phyloP scores from a whole-genome alignment of 2,797 vertebrate genomes.

The Crenichthys baileyi region DNA sequence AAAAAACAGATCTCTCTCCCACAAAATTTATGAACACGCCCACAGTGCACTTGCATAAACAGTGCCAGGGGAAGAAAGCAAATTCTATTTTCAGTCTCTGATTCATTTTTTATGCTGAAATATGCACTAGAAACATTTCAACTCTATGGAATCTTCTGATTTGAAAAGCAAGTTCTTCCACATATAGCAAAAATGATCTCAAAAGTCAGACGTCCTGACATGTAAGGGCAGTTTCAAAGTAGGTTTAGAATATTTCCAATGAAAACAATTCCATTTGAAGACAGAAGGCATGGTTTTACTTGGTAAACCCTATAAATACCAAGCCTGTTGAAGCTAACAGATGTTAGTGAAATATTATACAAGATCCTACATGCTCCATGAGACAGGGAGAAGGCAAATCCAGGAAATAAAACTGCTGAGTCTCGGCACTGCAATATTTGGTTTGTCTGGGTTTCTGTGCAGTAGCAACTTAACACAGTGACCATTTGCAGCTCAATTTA shows the following conservation, averaged over 20 bases:
- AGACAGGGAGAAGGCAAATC: slow-evolving; percentile 62
- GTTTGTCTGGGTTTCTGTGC: slow-evolving; percentile 60
- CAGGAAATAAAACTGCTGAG: slow-evolving; percentile 76
- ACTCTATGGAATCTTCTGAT: slow-evolving; percentile 15
- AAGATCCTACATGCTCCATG: slow-evolving; percentile 67
- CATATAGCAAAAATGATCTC: not conserved
- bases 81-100: slow-evolving; percentile 19
- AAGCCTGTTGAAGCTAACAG: slow-evolving; percentile 74
- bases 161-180: not conserved
- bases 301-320: slow-evolving; percentile 61
- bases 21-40: slow-evolving; percentile 62
- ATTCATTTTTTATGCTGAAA: slow-evolving; percentile 25
- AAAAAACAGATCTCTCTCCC: slow-evolving; percentile 74
- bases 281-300: slow-evolving; percentile 48
- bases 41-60: slow-evolving; percentile 68
- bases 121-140: slow-evolving; percentile 3
- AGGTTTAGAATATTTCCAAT: slow-evolving; percentile 16
- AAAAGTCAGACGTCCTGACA: slow-evolving; percentile 20
- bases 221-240: slow-evolving; percentile 10
- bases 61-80: slow-evolving; percentile 23
- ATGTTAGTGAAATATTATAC: slow-evolving; percentile 77
- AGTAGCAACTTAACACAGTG: slow-evolving; percentile 65
- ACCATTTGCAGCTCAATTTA: slow-evolving; percentile 58
- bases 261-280: slow-evolving; percentile 38
- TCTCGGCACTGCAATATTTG: slow-evolving; percentile 50